Evolutionary conservation across 2,797 vertebrate species (phyloP).

Genomic region (Champsocephalus gunnari): DNA sequence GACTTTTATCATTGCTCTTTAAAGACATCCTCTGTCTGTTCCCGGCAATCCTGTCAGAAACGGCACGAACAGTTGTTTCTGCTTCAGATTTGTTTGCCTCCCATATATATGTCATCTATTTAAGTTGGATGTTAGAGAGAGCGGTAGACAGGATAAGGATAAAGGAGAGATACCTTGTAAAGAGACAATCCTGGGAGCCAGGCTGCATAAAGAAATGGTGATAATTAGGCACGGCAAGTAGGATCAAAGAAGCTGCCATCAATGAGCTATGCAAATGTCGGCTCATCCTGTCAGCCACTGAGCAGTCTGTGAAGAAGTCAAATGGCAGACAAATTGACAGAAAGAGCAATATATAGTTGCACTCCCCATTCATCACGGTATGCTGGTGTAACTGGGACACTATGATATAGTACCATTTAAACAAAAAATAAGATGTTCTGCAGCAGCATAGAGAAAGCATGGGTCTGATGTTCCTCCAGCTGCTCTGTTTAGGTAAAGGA

Average conservation of each 20-base stretch:
- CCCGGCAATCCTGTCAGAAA: conserved; percentile 45
- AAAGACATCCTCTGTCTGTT: conserved; percentile 50
- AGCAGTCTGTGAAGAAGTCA: conserved; percentile 55
- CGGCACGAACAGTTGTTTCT: conserved; percentile 27
- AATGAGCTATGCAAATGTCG: conserved; percentile 74
- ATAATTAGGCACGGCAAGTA: conserved; percentile 75
- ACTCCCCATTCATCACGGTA: conserved; percentile 46
- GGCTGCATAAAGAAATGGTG: conserved; percentile 61
- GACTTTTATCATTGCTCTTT: conserved; percentile 48
- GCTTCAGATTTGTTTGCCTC: conserved; percentile 19
- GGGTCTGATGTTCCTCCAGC: conserved; percentile 35
- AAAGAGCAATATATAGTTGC: conserved; percentile 23
- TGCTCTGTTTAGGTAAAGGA: conserved; percentile 22
- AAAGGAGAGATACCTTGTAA: conserved; percentile 43
- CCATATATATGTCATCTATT: conserved; percentile 58
- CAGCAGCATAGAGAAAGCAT: conserved; percentile 11
- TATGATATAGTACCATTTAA: conserved; percentile 8
- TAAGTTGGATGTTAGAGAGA: conserved; percentile 52
- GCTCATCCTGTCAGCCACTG: conserved; percentile 64
- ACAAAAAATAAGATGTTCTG: conserved; percentile 39
- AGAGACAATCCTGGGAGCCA: conserved; percentile 52
- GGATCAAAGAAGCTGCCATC: conserved; percentile 79
- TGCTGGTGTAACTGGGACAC: conserved; percentile 45
- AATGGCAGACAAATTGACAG: conserved; percentile 58
- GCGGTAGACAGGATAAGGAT: conserved; percentile 36